A percentile compares a stretch with the other conserved stretches of the same genome.
Conservation (phyloP, 2,797 vertebrate species). For the Moxostoma hubbsi region DNA sequence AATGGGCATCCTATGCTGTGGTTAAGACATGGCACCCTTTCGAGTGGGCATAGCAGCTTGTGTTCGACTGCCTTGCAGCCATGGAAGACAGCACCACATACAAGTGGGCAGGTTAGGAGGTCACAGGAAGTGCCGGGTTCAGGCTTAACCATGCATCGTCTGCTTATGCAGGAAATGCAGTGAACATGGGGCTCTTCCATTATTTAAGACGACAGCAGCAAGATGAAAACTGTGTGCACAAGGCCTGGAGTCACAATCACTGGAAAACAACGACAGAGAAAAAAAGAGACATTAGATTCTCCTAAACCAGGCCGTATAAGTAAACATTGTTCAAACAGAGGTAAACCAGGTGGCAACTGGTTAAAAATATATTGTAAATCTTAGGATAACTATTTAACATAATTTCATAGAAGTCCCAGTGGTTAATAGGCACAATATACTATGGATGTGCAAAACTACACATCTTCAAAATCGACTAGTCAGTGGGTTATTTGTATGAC, state of each 20-base stretch:
- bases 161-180: slow-evolving; percentile 90
- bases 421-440: background rate
- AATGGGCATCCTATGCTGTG: slow-evolving; percentile 91
- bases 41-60: slow-evolving; percentile 88
- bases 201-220: slow-evolving; percentile 1
- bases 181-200: slow-evolving; percentile 81
- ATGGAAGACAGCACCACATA: slow-evolving; percentile 95
- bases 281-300: background rate
- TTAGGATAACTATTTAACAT: background rate
- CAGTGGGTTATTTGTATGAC: background rate
- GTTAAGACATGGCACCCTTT: slow-evolving; percentile 93
- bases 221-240: background rate
- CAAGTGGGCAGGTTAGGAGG: slow-evolving; percentile 84
- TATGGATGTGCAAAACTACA: background rate
- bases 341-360: background rate
- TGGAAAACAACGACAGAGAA: slow-evolving; percentile 36
- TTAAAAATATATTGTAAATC: background rate
- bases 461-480: background rate
- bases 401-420: background rate
- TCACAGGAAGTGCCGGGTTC: slow-evolving; percentile 89
- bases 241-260: slow-evolving; percentile 22
- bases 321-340: background rate
- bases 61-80: slow-evolving; percentile 92
- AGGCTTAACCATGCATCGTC: slow-evolving; percentile 86
- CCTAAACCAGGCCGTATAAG: background rate